Conservation (phyloP, 2,113 vertebrate genomes). For the Opisthocomus hoazin region DNA sequence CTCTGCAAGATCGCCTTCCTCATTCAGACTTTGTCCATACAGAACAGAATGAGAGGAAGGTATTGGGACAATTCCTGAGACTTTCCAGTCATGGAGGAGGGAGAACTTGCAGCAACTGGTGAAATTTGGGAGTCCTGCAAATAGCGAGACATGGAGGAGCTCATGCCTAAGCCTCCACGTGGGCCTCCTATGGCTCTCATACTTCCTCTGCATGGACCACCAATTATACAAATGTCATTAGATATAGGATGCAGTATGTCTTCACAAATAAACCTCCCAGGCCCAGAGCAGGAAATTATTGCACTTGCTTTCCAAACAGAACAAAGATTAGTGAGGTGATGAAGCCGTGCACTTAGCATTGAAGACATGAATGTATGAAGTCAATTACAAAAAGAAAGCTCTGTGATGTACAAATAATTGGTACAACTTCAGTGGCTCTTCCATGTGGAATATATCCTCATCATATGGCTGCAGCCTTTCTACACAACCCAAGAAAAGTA, state of each 20-base stretch:
- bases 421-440: neutral
- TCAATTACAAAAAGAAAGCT: constrained; percentile 50
- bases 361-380: constrained; percentile 33
- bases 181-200: neutral
- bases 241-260: neutral
- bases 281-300: constrained; percentile 30
- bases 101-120: neutral
- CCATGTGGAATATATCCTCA: neutral
- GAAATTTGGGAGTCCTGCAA: neutral
- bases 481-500: neutral
- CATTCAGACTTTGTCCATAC: accelerated
- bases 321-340: constrained; percentile 42
- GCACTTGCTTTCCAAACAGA: neutral
- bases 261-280: constrained; percentile 42
- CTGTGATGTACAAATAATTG: constrained; percentile 5
- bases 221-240: constrained; percentile 8
- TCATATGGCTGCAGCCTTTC: neutral
- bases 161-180: accelerated
- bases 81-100: neutral
- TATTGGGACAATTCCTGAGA: neutral
- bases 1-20: neutral
- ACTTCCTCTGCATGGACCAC: neutral
- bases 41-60: neutral
- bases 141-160: neutral
- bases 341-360: neutral